These are phyloP conservation scores for Chamaea fasciata DNA, from an alignment of 2,113 vertebrate genomes.

Conservation along the genomic window DNA sequence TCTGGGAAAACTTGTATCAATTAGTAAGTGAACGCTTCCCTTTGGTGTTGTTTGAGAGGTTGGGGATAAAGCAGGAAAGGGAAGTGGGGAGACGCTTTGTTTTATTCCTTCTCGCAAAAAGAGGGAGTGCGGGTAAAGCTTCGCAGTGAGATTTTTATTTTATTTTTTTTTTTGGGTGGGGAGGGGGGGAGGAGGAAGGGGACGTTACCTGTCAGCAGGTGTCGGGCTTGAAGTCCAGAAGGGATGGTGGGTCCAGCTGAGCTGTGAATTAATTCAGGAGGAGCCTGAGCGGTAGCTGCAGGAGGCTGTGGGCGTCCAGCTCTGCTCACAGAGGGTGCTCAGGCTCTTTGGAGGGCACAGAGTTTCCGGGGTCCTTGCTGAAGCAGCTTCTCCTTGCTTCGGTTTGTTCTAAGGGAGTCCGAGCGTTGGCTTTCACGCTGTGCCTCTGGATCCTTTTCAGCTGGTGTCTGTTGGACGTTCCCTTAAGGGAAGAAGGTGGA, in stretches of 20 bases:
- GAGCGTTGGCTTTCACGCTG: not conserved
- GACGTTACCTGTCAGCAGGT: accelerated
- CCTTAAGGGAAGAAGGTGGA: not conserved
- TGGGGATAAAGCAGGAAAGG: not conserved
- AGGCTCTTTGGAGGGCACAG: not conserved
- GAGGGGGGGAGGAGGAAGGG: not conserved
- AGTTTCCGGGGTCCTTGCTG: not conserved
- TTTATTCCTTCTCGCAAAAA: not conserved
- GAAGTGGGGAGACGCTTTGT: accelerated
- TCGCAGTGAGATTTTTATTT: not conserved
- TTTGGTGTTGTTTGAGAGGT: accelerated
- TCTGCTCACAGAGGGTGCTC: not conserved
- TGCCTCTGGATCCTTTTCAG: not conserved
- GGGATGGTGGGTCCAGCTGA: not conserved
- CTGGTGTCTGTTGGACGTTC: not conserved
- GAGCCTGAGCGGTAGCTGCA: not conserved
- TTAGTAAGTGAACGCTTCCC: slow-evolving; percentile 72
- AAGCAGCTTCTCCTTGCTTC: not conserved
- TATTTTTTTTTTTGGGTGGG: too few relatives aligned
- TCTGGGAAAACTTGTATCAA: slow-evolving; percentile 97
- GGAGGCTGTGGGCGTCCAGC: not conserved
- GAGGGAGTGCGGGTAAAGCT: not conserved
- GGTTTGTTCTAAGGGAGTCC: not conserved
- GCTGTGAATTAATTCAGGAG: not conserved
- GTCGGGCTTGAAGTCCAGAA: not conserved